Conservation (phyloP, 2,888 invertebrate species). For the Phyllotreta cruciferae region DNA sequence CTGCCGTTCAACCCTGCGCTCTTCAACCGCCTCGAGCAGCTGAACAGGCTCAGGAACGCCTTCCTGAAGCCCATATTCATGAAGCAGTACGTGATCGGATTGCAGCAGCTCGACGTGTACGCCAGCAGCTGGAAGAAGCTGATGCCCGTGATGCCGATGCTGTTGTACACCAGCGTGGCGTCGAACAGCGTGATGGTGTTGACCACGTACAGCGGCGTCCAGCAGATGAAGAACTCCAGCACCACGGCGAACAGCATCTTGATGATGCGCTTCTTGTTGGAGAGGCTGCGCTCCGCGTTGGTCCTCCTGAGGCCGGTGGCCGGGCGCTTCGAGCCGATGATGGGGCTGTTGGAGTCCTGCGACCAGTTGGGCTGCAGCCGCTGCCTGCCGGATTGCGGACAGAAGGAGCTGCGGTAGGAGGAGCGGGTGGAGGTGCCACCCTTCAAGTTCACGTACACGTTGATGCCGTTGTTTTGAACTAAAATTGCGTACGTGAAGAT, state of each 20-base stretch:
- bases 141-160: slow-evolving; percentile 62
- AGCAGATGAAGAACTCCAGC: slow-evolving; percentile 74
- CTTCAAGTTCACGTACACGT: slow-evolving; percentile 61
- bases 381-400: slow-evolving; percentile 52
- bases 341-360: slow-evolving; percentile 48
- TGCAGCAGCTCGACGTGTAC: slow-evolving; percentile 69
- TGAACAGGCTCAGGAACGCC: slow-evolving; percentile 67
- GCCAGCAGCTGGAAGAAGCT: slow-evolving; percentile 66
- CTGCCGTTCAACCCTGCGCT: slow-evolving; percentile 48
- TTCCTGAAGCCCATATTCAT: slow-evolving; percentile 73
- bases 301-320: slow-evolving; percentile 54
- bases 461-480: slow-evolving; percentile 58
- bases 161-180: slow-evolving; percentile 60
- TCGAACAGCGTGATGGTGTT: slow-evolving; percentile 66
- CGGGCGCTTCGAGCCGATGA: slow-evolving; percentile 48
- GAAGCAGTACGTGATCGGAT: slow-evolving; percentile 75
- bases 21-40: slow-evolving; percentile 57
- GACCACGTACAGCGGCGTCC: slow-evolving; percentile 70
- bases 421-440: slow-evolving; percentile 58
- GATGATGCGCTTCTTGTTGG: slow-evolving; percentile 63
- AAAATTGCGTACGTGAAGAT: too few species aligned
- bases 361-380: slow-evolving; percentile 54
- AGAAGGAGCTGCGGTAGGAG: slow-evolving; percentile 45
- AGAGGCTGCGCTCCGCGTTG: slow-evolving; percentile 62
- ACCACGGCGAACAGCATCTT: slow-evolving; percentile 74